Base-by-base conservation (phyloP, 2,888 invertebrate species). In the Patella caerulea region DNA sequence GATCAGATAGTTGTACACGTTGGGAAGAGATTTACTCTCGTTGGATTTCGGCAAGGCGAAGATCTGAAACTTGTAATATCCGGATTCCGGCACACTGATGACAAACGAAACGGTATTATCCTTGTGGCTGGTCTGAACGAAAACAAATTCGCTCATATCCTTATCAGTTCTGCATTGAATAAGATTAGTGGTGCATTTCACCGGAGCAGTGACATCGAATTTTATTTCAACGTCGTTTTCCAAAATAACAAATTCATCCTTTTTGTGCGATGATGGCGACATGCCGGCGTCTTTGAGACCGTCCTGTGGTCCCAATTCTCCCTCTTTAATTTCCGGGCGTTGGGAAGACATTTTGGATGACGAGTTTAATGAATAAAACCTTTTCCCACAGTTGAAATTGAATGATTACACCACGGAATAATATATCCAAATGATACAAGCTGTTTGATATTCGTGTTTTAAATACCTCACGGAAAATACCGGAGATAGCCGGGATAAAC, bases 1-100 rank as follows among this genome's bases (percentile, higher is more conserved):
- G 77, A 90, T 86, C 77, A 89, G 79, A 80, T 90, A 90, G 83
- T 90, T 90, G 84, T 82, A 90, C 56, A 89, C 89, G 34, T 89
- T 90, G 11, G 90, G 90, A 73, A 90, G 83, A 45, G 86, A 86
- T 80, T 88, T 89, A 74, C 86, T 86, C 1, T 86, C 82, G 80
- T 90, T 88, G 15, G 85, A 79, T 76, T 84, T 84, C 5, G 87
- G 87, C 75, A 88, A 83, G 52, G 86, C 89, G 69, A 86, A 90
- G 34, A 90, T 79, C 83, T 90, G 89, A 71, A 90, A 85, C 81
- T 90, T 90, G 84, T 87, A 90, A 79, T 82, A 86, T 19, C 89
- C 90, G 11, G 83, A 76, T 73, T 84, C 84, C 9, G 90, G 90
- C 59, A 85, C 82, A 71, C 72, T 78, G 74, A 83, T 19, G 74